phyloP scores from a whole-genome alignment of 2,797 vertebrate species.

The Pachyuromys duprasi region DNA sequence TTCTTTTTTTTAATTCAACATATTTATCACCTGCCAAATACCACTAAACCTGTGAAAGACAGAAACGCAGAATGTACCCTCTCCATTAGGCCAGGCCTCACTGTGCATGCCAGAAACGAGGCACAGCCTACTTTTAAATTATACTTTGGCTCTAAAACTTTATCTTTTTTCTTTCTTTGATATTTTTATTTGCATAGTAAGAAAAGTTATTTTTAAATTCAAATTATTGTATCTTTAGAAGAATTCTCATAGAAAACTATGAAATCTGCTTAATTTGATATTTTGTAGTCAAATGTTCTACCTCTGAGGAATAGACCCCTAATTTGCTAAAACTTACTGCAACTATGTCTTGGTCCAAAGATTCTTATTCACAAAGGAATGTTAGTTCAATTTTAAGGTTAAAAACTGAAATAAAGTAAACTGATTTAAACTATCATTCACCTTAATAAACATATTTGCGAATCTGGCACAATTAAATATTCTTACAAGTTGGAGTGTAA shows the following conservation, averaged over 20 bases:
- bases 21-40: neutral
- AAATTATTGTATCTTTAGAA: neutral
- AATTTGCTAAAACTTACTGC: neutral
- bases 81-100: rapidly evolving
- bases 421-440: neutral
- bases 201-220: neutral
- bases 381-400: neutral
- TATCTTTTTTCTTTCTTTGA: neutral
- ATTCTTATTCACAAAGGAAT: slow-evolving; percentile 18
- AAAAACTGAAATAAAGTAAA: slow-evolving; percentile 43
- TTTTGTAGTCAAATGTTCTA: neutral
- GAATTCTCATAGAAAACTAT: neutral
- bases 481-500: neutral
- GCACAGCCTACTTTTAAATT: neutral
- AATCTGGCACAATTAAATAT: slow-evolving; percentile 23
- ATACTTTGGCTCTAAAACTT: neutral
- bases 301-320: neutral
- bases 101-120: rapidly evolving
- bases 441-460: neutral
- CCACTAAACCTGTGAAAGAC: neutral
- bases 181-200: neutral
- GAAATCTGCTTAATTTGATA: neutral
- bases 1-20: neutral
- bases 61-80: neutral
- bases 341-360: neutral